Conservation (phyloP, 2,113 vertebrate species). For the Anolis carolinensis region DNA sequence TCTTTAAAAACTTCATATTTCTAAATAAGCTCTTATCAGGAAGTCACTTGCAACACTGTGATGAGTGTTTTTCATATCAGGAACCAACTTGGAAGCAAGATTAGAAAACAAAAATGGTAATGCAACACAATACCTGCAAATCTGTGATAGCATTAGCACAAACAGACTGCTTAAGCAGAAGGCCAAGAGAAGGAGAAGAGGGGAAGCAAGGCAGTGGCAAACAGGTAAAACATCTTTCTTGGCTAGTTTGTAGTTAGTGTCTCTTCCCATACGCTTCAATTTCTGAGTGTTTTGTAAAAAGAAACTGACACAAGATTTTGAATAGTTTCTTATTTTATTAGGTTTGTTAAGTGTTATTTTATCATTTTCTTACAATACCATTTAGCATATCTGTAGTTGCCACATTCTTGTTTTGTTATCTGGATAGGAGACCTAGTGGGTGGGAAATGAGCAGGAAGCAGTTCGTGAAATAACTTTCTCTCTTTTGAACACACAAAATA, state of each 20-base stretch:
- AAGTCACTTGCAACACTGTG: slow-evolving; percentile 63
- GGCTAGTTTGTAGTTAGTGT: background rate
- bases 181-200: slow-evolving; percentile 93
- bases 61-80: slow-evolving; percentile 75
- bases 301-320: background rate
- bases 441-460: background rate
- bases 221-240: slow-evolving; percentile 83
- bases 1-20: background rate
- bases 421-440: background rate
- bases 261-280: background rate
- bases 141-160: slow-evolving; percentile 87
- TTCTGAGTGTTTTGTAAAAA: background rate
- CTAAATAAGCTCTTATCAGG: slow-evolving; percentile 41
- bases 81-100: slow-evolving; percentile 87
- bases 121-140: slow-evolving; percentile 91
- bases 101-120: slow-evolving; percentile 91
- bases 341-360: background rate
- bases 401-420: background rate
- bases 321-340: background rate
- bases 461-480: background rate
- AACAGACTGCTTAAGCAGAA: slow-evolving; percentile 93
- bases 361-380: background rate
- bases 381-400: background rate
- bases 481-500: background rate
- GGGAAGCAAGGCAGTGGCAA: slow-evolving; percentile 93